Conservation (phyloP, 2,888 invertebrate genomes). For the Therioaphis trifolii region DNA sequence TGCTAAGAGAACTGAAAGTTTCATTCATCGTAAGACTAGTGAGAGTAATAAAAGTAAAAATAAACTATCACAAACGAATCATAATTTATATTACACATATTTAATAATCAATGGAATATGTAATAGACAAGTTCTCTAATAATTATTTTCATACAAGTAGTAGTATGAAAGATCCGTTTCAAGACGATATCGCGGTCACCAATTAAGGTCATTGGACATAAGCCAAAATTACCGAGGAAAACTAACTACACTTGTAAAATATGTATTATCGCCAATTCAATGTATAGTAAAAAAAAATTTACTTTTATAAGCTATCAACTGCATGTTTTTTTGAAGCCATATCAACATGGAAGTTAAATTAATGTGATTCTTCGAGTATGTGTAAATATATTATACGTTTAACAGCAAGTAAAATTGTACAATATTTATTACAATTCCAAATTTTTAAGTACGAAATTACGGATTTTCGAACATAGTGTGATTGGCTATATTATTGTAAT, state of each 20-base stretch:
- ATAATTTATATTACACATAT: not conserved
- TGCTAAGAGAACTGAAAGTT: not conserved
- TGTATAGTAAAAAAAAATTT: not conserved
- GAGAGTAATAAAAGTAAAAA: not conserved
- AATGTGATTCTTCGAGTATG: no score
- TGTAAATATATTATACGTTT: no score
- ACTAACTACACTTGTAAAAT: conserved; percentile 23
- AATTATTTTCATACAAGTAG: not conserved
- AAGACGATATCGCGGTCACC: not conserved
- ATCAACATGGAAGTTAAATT: no score
- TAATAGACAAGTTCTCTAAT: conserved; percentile 15
- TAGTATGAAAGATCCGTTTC: conserved; percentile 12
- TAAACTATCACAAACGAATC: not conserved
- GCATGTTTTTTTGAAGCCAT: not conserved
- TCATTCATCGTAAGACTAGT: not conserved
- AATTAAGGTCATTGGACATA: conserved; percentile 49
- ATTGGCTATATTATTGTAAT: no score
- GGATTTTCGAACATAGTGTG: no score
- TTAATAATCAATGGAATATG: not conserved
- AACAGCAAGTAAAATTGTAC: no score
- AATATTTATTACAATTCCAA: no score
- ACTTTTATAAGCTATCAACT: not conserved
- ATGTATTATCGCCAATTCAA: not conserved
- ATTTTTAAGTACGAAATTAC: no score
- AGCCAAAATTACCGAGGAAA: conserved; percentile 45